phyloP scores from a whole-genome alignment of 1,140 invertebrate species.

The Saxidomus purpurata region DNA sequence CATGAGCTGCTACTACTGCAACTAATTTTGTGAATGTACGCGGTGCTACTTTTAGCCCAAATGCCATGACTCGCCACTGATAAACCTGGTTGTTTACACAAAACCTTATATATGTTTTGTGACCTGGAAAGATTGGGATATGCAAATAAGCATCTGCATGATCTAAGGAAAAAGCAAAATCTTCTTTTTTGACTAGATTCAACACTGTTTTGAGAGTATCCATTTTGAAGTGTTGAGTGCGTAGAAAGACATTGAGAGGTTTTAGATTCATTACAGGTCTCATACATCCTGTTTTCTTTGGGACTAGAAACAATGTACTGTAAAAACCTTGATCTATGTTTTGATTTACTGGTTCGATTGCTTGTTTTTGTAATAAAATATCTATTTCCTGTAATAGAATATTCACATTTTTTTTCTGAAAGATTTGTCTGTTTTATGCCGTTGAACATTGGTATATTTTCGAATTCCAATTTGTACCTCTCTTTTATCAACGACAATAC shows the following conservation, averaged over 20 bases:
- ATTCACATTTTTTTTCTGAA: background rate
- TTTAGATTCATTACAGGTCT: slow-evolving; percentile 61
- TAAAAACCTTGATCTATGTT: slow-evolving; percentile 55
- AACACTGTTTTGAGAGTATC: slow-evolving; percentile 47
- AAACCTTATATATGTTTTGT: slow-evolving; percentile 33
- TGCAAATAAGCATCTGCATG: slow-evolving; percentile 63
- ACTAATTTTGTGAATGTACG: slow-evolving; percentile 37
- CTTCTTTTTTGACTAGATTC: slow-evolving; percentile 40
- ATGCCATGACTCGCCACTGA: slow-evolving; percentile 13
- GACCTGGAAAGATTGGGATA: slow-evolving; percentile 47
- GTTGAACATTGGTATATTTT: background rate
- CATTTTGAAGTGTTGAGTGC: slow-evolving; percentile 59
- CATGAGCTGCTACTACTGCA: slow-evolving; percentile 21
- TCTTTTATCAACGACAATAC: slow-evolving; percentile 15
- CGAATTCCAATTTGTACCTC: slow-evolving; percentile 48
- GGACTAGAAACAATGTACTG: slow-evolving; percentile 55
- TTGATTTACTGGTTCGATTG: slow-evolving; percentile 21
- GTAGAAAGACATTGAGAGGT: slow-evolving; percentile 44
- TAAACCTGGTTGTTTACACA: background rate
- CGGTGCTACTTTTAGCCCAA: slow-evolving; percentile 13
- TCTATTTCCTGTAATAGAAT: slow-evolving; percentile 22
- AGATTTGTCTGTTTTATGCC: slow-evolving; percentile 26
- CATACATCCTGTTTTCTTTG: slow-evolving; percentile 45
- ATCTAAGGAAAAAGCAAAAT: slow-evolving; percentile 54
- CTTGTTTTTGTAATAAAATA: slow-evolving; percentile 42